Evolutionary conservation across 1,140 invertebrate species (phyloP).

Genomic region (Ganaspis sp.): DNA sequence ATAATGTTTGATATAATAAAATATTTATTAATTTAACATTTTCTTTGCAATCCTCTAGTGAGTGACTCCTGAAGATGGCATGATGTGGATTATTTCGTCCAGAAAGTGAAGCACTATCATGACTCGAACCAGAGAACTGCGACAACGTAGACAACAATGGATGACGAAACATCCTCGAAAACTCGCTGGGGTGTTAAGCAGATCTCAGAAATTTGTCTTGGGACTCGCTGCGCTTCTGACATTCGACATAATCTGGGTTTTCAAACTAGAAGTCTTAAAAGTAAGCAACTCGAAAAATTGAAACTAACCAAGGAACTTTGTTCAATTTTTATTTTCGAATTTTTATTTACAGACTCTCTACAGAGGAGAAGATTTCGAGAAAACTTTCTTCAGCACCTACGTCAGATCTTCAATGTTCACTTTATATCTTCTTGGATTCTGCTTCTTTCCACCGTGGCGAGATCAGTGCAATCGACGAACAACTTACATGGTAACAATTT

Average conservation of each 20-base stretch:
- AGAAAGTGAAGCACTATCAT: constrained; percentile 46
- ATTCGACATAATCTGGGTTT: constrained; percentile 92
- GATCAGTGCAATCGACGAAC: constrained; percentile 83
- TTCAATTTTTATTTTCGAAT: not conserved
- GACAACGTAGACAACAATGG: constrained; percentile 70
- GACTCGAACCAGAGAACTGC: constrained; percentile 72
- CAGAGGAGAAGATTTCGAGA: constrained; percentile 86
- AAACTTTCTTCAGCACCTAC: constrained; percentile 93
- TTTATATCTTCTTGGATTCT: constrained; percentile 88
- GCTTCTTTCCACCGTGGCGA: constrained; percentile 89
- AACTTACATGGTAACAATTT: constrained; percentile 79
- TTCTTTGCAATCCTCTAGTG: not conserved
- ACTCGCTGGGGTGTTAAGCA: constrained; percentile 78
- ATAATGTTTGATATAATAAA: no score
- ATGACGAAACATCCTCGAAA: constrained; percentile 74
- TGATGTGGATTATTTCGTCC: not conserved
- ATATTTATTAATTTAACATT: not conserved
- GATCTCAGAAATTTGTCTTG: constrained; percentile 85
- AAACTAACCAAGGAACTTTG: constrained; percentile 13
- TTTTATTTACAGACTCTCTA: constrained; percentile 84
- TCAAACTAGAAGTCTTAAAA: constrained; percentile 89
- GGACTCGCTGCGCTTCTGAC: constrained; percentile 87
- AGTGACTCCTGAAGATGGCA: not conserved
- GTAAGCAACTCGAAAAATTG: constrained; percentile 78
- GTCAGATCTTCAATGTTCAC: constrained; percentile 92